Base-by-base conservation (phyloP, 2,113 vertebrate species). In the Mohoua ochrocephala region DNA sequence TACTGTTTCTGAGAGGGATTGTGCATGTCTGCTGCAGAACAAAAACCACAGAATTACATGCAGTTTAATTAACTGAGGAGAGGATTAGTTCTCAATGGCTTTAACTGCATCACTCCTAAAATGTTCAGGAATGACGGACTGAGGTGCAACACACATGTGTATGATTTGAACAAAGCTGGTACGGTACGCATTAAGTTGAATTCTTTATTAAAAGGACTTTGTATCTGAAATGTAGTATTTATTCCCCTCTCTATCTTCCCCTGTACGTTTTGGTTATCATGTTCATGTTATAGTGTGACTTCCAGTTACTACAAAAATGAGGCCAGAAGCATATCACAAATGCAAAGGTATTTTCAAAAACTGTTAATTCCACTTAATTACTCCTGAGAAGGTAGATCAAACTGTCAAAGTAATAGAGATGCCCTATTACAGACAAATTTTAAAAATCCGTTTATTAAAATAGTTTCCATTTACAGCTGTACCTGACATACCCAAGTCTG, bases 371-470 rank as follows among this genome's bases (percentile, higher is more conserved):
- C 42, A 70, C 57, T 69, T 71, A 53, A 60, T 68, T 87, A 85
- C 10, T 88, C 93, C 92, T 92, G 87, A 95, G 91, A 95, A 90
- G 37, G 23, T 57, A 65, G 42, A 44, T 87, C 64, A 61, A 83
- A 27, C 24, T 85, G 37, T 77, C 41, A 28, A 33, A 94, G 81
- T 74, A 89, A 74, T 5, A 87, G 56, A 93, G 41, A 75, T 90
- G 78, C 78, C 82, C 87, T 85, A 69, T n/a, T 76, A 73, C 64
- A 42, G 68, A 77, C 59, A 91, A 61, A 41, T 47, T 57, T 82
- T 2, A 28, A 74, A 92, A 95, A 91, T 49, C 33, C 63, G 18
- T 83, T 91, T 90, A 89, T 91, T 95, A 96, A 94, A 96, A 90
- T 77, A 96, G 30, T 74, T 84, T 67, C n/a, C 39, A 74, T 89